These are phyloP conservation scores for Octomys mimax DNA, from an alignment of 2,797 vertebrate species.

Conservation along the genomic window DNA sequence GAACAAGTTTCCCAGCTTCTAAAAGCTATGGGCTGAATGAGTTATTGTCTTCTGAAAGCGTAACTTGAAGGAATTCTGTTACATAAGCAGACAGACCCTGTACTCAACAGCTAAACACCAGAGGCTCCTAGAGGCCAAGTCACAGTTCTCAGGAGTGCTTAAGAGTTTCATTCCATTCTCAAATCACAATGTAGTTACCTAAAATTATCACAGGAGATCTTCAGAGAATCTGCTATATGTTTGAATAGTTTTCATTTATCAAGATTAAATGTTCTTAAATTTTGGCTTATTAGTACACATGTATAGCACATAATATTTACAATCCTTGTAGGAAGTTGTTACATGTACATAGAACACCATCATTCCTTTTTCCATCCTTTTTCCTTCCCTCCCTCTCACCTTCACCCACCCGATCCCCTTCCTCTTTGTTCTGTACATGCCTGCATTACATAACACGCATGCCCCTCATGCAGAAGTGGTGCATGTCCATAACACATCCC, in stretches of 20 bases:
- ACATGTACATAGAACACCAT: background rate
- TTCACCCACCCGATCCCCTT: background rate
- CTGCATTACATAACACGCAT: background rate
- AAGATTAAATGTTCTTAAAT: background rate
- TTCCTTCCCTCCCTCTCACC: background rate
- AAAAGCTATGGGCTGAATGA: background rate
- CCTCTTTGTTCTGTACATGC: background rate
- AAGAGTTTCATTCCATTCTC: conserved; percentile 7
- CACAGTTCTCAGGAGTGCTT: background rate
- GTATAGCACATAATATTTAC: background rate
- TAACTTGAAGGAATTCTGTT: background rate
- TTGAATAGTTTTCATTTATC: conserved; percentile 21
- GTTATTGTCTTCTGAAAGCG: conserved; percentile 18
- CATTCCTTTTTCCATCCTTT: background rate
- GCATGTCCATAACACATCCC: background rate
- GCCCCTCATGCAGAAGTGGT: background rate
- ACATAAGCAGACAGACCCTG: background rate
- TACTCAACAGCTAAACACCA: background rate
- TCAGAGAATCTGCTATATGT: background rate
- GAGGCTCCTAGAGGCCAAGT: background rate
- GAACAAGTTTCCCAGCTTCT: conserved; percentile 30
- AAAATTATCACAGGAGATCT: background rate
- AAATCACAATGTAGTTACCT: conserved; percentile 36
- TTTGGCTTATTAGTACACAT: background rate
- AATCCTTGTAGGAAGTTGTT: background rate